These are phyloP conservation scores for Muscicapa comitata DNA, from an alignment of 2,797 vertebrate genomes.

Conservation along the genomic window DNA sequence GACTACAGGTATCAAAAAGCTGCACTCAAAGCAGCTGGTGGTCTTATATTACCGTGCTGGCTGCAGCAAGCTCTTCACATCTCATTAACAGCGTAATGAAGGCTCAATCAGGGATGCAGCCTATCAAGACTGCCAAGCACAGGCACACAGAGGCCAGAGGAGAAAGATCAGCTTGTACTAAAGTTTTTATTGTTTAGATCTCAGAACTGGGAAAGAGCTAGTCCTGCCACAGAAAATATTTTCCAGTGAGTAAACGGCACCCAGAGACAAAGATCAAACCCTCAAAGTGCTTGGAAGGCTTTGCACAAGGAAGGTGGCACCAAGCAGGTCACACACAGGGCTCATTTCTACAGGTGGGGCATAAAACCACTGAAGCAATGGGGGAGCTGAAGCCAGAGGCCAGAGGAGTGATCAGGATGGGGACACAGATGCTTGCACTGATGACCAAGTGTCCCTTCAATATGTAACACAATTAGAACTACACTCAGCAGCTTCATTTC, in stretches of 20 bases:
- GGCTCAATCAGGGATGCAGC: conserved; percentile 37
- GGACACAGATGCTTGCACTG: fast-evolving
- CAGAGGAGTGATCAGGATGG: not conserved
- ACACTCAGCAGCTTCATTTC: conserved; percentile 14
- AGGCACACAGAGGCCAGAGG: not conserved
- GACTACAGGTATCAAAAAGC: conserved; percentile 28
- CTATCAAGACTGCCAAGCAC: conserved; percentile 19
- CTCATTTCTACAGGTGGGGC: not conserved
- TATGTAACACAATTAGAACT: not conserved
- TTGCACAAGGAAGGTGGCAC: not conserved
- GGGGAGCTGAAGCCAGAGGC: not conserved
- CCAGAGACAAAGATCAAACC: not conserved
- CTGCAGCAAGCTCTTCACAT: conserved; percentile 57
- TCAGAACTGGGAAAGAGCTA: not conserved
- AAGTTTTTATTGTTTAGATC: not conserved
- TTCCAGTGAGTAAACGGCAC: not conserved
- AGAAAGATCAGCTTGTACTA: not conserved
- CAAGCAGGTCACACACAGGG: not conserved
- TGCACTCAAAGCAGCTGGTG: conserved; percentile 1
- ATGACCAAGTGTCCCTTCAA: not conserved
- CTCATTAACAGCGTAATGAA: conserved; percentile 63
- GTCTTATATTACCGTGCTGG: conserved; percentile 8
- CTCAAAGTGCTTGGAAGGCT: not conserved
- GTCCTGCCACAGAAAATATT: not conserved
- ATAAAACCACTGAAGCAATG: not conserved